Conservation (phyloP, 1,140 invertebrate genomes). For the Parapsyche elsis region DNA sequence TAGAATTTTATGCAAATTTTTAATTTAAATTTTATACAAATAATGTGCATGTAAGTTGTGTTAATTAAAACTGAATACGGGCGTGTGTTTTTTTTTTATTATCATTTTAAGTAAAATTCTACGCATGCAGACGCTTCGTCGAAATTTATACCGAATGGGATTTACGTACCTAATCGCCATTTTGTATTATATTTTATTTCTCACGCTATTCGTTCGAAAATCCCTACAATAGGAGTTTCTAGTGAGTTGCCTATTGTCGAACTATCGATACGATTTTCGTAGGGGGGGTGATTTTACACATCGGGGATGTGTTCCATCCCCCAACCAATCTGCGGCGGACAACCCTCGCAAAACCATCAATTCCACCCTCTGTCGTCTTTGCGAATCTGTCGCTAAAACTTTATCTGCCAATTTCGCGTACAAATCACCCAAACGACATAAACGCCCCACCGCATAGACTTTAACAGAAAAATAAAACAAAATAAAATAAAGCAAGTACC, state of each 20-base stretch:
- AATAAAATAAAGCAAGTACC: neutral
- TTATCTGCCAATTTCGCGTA: constrained; percentile 44
- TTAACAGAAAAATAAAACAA: neutral
- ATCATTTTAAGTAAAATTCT: too few relatives aligned
- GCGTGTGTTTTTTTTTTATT: neutral
- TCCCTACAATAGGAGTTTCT: neutral
- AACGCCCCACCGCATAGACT: neutral
- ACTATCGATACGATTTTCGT: neutral
- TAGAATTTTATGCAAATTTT: constrained; percentile 1
- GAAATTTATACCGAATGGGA: too few relatives aligned
- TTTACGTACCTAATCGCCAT: neutral
- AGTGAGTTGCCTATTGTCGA: neutral
- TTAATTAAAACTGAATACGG: neutral
- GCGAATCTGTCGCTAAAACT: constrained; percentile 20
- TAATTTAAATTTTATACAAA: neutral
- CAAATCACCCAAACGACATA: constrained; percentile 18
- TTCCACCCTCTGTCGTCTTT: neutral
- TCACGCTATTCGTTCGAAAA: neutral
- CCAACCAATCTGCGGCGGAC: constrained; percentile 17
- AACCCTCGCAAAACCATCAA: constrained; percentile 19
- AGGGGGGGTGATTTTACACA: neutral
- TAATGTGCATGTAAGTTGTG: neutral
- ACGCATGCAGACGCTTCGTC: neutral
- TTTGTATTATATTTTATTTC: neutral
- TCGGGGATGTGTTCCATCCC: constrained; percentile 23